phyloP scores from a whole-genome alignment of 2,113 vertebrate species.

The Hypanus sabinus region DNA sequence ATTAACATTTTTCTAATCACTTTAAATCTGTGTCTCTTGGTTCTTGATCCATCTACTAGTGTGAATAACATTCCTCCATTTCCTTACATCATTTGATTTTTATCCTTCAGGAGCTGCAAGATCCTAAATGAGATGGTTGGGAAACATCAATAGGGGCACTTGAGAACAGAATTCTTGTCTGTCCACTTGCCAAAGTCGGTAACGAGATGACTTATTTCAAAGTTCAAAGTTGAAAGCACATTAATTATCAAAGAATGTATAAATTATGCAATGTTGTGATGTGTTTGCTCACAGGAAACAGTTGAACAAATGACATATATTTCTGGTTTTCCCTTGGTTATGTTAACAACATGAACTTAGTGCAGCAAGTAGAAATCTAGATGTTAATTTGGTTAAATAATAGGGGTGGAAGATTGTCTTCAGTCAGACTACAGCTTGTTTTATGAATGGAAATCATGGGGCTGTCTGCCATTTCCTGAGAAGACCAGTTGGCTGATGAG shows the following conservation, averaged over 20 bases:
- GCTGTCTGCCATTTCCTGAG: neutral
- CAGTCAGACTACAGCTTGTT: neutral
- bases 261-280: too few relatives aligned
- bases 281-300: neutral
- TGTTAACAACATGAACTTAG: too few relatives aligned
- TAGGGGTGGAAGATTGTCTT: neutral
- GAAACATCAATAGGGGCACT: neutral
- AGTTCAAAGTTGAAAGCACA: too few relatives aligned
- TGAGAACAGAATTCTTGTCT: neutral
- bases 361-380: neutral
- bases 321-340: neutral
- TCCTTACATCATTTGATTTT: neutral
- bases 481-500: neutral
- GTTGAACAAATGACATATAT: neutral
- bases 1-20: too few relatives aligned
- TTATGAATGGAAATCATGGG: neutral
- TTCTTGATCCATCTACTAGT: too few relatives aligned
- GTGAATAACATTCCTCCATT: too few relatives aligned
- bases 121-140: neutral
- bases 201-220: neutral
- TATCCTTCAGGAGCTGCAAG: neutral
- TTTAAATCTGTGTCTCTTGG: too few relatives aligned
- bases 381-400: slow-evolving; percentile 4
- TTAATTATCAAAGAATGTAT: too few relatives aligned
- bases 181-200: neutral